These are phyloP conservation scores for Imbricaverruca yamaguchii DNA, from an alignment of 2,888 invertebrate species.

Conservation along the genomic window DNA sequence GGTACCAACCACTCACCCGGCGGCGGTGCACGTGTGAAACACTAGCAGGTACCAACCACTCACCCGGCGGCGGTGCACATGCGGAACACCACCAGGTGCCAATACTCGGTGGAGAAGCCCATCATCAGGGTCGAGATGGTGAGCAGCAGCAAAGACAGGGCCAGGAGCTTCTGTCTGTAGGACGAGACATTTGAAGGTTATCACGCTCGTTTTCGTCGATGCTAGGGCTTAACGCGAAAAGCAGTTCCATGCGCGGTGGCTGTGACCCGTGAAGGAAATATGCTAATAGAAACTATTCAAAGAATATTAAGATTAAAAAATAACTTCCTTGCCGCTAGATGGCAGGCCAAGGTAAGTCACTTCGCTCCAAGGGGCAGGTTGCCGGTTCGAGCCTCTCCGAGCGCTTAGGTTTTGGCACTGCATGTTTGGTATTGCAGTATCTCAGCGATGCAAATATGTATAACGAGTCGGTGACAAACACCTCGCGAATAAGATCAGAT, in stretches of 20 bases:
- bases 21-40: too few relatives aligned
- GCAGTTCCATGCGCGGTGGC: neutral
- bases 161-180: constrained; percentile 29
- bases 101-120: constrained; percentile 74
- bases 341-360: neutral
- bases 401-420: too few relatives aligned
- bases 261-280: neutral
- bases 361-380: too few relatives aligned
- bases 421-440: too few relatives aligned
- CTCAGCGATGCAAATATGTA: too few relatives aligned
- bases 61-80: constrained; percentile 80
- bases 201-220: too few relatives aligned
- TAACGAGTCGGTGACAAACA: too few relatives aligned
- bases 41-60: constrained; percentile 15
- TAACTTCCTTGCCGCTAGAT: neutral
- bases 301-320: neutral
- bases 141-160: constrained; percentile 28
- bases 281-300: neutral
- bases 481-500: too few relatives aligned
- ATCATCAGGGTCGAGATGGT: constrained; percentile 51
- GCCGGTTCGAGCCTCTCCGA: too few relatives aligned
- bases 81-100: constrained; percentile 77
- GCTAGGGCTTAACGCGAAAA: neutral
- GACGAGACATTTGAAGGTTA: neutral
- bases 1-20: too few relatives aligned